These are phyloP conservation scores for Tenualosa thibaudeaui DNA, from an alignment of 2,797 vertebrate species.

Conservation along the genomic window DNA sequence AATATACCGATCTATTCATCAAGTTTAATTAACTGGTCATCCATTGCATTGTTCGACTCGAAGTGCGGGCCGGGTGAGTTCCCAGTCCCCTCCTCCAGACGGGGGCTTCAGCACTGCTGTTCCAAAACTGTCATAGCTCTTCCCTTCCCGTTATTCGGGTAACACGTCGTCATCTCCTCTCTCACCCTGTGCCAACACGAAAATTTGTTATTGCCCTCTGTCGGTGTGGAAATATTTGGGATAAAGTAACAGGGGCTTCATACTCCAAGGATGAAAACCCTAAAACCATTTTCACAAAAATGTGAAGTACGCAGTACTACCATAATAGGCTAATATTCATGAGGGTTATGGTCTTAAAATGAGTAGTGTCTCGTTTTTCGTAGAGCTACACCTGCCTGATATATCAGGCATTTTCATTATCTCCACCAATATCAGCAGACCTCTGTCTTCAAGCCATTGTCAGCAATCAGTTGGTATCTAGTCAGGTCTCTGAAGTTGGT, in stretches of 20 bases:
- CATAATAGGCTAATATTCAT: no score
- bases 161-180: constrained; percentile 35
- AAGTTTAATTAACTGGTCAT: not conserved
- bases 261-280: not conserved
- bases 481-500: no score
- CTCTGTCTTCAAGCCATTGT: no score
- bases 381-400: no score
- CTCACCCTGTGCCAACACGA: not conserved
- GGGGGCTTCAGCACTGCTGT: not conserved
- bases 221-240: constrained; percentile 6
- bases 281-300: not conserved
- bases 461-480: no score
- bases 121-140: constrained; percentile 19
- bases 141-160: constrained; percentile 30
- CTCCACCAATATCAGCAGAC: no score
- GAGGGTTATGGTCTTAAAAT: no score
- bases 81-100: constrained; percentile 2
- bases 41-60: constrained; percentile 1
- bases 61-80: not conserved
- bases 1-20: constrained; percentile 1
- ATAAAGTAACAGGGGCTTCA: not conserved
- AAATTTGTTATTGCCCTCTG: constrained; percentile 45
- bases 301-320: no score
- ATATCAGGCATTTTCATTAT: no score
- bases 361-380: no score